Evolutionary conservation across 2,113 vertebrate genomes (phyloP).

Genomic region (Bothrops jararaca): DNA sequence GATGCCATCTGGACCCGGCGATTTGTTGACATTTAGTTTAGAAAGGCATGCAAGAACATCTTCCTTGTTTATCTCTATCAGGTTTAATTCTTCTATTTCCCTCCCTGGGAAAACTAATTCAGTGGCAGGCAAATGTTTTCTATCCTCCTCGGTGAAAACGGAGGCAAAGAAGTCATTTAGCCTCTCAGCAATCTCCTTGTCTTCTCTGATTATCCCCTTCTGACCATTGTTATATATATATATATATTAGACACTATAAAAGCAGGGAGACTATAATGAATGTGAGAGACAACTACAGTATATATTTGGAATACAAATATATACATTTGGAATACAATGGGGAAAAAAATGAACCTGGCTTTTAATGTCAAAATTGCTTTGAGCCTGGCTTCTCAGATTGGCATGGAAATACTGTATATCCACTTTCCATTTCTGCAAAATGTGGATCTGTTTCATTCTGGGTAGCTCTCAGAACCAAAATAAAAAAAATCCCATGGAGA

Average conservation of each 20-base stretch:
- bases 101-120: too few species aligned
- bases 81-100: too few species aligned
- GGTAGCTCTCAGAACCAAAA: background rate
- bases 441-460: constrained; percentile 6
- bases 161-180: too few species aligned
- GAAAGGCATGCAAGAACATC: too few species aligned
- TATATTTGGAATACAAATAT: background rate
- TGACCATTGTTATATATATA: too few species aligned
- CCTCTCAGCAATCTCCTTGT: too few species aligned
- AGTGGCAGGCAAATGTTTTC: too few species aligned
- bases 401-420: background rate
- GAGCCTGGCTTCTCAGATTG: background rate
- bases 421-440: constrained; percentile 16
- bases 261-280: background rate
- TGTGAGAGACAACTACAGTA: background rate
- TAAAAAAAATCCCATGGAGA: background rate
- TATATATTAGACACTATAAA: background rate
- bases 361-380: background rate
- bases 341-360: background rate
- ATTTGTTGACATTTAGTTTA: too few species aligned
- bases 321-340: background rate
- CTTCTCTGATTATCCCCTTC: too few species aligned
- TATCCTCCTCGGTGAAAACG: too few species aligned
- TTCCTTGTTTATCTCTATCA: too few species aligned
- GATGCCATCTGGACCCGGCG: too few species aligned